Evolutionary conservation across 2,113 vertebrate species (phyloP).

Genomic region (Tragelaphus strepsiceros): DNA sequence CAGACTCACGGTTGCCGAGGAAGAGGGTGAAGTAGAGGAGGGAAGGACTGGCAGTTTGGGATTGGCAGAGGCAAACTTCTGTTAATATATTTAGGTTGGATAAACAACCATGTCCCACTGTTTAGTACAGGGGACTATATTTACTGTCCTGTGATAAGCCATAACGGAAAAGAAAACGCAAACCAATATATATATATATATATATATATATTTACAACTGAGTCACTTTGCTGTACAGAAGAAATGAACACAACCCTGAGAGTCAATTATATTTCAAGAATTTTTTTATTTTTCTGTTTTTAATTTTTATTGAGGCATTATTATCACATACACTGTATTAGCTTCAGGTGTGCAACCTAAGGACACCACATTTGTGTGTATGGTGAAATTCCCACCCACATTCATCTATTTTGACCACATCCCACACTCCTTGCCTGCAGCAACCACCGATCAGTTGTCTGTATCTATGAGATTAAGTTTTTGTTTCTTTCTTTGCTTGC

Average conservation of each 20-base stretch:
- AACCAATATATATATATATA: background rate
- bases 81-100: background rate
- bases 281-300: background rate
- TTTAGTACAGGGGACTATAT: background rate
- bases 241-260: background rate
- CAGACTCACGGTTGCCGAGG: background rate
- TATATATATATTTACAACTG: background rate
- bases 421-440: background rate
- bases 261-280: background rate
- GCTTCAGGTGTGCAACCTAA: background rate
- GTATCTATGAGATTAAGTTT: background rate
- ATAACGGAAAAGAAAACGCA: background rate
- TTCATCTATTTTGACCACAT: background rate
- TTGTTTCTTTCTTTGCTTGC: background rate
- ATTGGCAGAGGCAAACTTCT: background rate
- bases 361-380: background rate
- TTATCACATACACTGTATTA: background rate
- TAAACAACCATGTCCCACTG: background rate
- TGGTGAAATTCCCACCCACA: background rate
- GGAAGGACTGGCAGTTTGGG: background rate
- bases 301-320: background rate
- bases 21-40: background rate
- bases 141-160: background rate
- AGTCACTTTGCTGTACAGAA: background rate
- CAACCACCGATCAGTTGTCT: background rate